Evolutionary conservation across 2,888 invertebrate species (phyloP), one percentile per base, ranked within the genome.

Genomic region (Biston betularia): DNA sequence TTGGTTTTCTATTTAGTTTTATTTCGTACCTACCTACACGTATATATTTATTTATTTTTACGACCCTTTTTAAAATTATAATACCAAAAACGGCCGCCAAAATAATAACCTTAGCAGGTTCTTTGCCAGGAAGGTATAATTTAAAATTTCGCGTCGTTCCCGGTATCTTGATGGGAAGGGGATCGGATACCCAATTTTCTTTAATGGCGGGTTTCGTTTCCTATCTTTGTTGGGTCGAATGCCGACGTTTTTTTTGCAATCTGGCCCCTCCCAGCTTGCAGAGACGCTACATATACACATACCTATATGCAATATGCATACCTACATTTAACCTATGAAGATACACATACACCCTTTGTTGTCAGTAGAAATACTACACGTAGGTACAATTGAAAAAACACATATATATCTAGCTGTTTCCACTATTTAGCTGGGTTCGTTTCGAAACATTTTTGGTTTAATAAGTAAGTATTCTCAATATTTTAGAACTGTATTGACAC

Each of bases 121-220:
- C 58, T 46, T 57, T 15, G 54, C 59, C 73, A 77, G 79, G 77
- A 80, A 81, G 70, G 54, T 73, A 70, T 75, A 81, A 83, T 81
- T 82, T 85, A 73, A 79, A 82, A 86, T 83, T 87, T 85, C 74
- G 79, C 77, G 79, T 78, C 77, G 78, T 76, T 79, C 74, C 71
- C 71, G 59, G 68, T 63, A 82, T 76, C 73, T 78, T 80, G 74
- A 76, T 69, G 80, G 75, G 79, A 77, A 80, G 83, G 86, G 87
- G 84, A 84, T 84, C 82, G 83, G 76, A 82, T 84, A 84, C 84
- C 86, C 91, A 92, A 92, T 92, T 92, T 91, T 88, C 88, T 89
- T 83, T 91, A 92, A 92, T 92, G 90, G 89, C 86, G 87, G 90
- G 88, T 85, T 92, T 87, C 86, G 86, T 90, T 89, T 86, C 84